phyloP scores from a whole-genome alignment of 2,113 vertebrate genomes.

The Dipodomys merriami region DNA sequence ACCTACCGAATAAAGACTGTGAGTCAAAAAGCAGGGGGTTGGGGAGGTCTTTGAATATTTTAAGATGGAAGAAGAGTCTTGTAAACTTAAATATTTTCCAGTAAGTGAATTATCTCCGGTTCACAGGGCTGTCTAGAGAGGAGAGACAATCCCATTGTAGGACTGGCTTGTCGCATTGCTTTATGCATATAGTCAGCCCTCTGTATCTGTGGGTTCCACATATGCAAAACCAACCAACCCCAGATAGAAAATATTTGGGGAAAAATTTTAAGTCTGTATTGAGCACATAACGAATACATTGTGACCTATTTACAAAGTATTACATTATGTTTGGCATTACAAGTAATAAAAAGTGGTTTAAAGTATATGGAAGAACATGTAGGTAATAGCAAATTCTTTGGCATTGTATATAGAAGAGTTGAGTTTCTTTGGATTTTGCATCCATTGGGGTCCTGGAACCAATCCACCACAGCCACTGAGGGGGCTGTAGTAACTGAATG shows the following conservation, averaged over 20 bases:
- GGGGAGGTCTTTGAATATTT: not conserved
- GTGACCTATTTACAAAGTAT: not conserved
- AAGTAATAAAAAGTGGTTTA: not conserved
- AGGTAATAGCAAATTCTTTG: not conserved
- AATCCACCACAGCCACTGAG: not conserved
- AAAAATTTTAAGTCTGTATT: not conserved
- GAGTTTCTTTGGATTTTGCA: not conserved
- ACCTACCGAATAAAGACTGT: not conserved
- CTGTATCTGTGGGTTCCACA: not conserved
- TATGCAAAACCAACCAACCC: not conserved
- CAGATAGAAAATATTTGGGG: not conserved
- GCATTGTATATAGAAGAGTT: not conserved
- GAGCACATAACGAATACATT: not conserved
- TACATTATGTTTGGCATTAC: not conserved
- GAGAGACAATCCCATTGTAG: not conserved
- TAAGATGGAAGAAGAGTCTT: not conserved
- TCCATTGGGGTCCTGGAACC: too few relatives aligned
- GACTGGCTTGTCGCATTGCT: fast-evolving
- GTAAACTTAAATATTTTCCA: not conserved
- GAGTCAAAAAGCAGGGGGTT: not conserved
- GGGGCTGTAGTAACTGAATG: not conserved
- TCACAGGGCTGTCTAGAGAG: not conserved
- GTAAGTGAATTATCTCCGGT: not conserved
- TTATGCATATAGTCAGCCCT: not conserved
- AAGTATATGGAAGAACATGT: not conserved